Evolutionary conservation across 2,113 vertebrate genomes (phyloP).

Genomic region (Girardinichthys multiradiatus): DNA sequence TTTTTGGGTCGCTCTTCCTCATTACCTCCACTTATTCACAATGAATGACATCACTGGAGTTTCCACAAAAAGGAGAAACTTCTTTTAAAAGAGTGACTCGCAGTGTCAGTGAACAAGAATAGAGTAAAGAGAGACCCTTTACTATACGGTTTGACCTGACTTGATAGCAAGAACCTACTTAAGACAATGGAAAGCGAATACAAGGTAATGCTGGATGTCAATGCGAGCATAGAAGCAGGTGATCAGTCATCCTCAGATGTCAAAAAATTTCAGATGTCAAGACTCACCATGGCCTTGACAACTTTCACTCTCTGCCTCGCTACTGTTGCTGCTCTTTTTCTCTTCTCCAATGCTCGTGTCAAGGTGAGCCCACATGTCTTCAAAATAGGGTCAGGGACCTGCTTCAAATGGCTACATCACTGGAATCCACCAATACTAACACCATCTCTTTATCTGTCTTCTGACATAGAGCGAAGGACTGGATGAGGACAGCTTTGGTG

Average conservation of each 20-base stretch:
- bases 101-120: constrained; percentile 3
- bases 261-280: constrained; percentile 35
- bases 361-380: constrained; percentile 56
- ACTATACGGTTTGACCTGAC: neutral
- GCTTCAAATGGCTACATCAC: neutral
- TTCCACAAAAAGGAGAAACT: constrained; percentile 53
- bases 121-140: neutral
- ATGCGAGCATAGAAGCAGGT: neutral
- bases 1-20: constrained; percentile 55
- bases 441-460: neutral
- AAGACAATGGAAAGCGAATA: constrained; percentile 58
- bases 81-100: constrained; percentile 29
- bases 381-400: neutral
- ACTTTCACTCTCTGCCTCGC: constrained; percentile 55
- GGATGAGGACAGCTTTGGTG: constrained; percentile 43
- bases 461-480: constrained; percentile 36
- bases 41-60: constrained; percentile 78
- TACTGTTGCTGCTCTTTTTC: constrained; percentile 21
- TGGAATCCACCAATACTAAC: neutral
- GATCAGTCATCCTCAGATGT: neutral
- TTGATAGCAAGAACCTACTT: neutral
- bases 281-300: constrained; percentile 25
- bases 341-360: constrained; percentile 20
- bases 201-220: constrained; percentile 28
- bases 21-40: constrained; percentile 36